Evolutionary conservation across 2,888 invertebrate genomes (phyloP).

Genomic region (Aradus depressus): DNA sequence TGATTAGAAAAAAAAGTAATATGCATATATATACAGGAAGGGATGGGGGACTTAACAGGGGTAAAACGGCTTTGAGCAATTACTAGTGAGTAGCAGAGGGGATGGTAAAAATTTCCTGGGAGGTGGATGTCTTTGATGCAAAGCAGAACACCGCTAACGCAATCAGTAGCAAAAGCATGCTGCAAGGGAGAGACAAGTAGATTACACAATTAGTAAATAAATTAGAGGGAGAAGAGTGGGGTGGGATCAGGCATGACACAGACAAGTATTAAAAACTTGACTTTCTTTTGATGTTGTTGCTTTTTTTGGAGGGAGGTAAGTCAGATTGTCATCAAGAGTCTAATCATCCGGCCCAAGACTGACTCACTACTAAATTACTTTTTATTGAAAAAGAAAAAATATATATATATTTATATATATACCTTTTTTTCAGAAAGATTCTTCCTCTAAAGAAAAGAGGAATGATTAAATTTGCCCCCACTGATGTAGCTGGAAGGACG

Average conservation of each 20-base stretch:
- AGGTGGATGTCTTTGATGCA: background rate
- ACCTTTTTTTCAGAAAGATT: no score
- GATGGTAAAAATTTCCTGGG: slow-evolving; percentile 9
- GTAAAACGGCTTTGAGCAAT: slow-evolving; percentile 15
- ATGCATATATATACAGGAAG: no score
- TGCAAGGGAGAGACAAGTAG: slow-evolving; percentile 21
- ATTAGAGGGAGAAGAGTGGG: slow-evolving; percentile 16
- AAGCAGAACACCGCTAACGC: background rate
- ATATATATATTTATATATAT: no score
- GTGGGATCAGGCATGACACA: background rate
- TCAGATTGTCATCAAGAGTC: background rate
- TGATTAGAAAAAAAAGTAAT: no score
- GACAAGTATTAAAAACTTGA: slow-evolving; percentile 16
- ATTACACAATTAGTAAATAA: slow-evolving; percentile 26
- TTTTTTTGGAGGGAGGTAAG: background rate
- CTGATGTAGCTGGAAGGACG: no score
- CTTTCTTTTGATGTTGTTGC: slow-evolving; percentile 11
- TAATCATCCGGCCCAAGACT: slow-evolving; percentile 4
- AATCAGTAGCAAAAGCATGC: slow-evolving; percentile 7
- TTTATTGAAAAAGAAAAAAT: slow-evolving; percentile 15
- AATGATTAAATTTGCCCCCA: no score
- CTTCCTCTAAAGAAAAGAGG: no score
- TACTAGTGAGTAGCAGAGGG: background rate
- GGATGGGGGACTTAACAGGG: no score
- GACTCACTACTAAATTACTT: slow-evolving; percentile 11